Base-by-base conservation (phyloP, 1,140 invertebrate genomes). In the Oedothorax gibbosus region DNA sequence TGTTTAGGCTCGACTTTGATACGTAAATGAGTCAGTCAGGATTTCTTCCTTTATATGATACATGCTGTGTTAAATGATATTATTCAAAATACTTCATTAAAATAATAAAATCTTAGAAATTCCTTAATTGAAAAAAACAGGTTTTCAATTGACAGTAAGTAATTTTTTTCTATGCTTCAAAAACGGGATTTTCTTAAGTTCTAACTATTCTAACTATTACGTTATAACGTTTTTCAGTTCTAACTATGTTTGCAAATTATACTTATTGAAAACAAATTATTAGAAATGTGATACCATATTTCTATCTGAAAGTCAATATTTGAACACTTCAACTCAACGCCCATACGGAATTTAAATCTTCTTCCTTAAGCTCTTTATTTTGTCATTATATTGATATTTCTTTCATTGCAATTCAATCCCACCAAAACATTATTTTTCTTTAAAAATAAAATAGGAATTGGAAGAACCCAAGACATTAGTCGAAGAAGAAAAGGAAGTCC, bases 401-500 rank as follows among this genome's bases (percentile, higher is more conserved):
- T 15, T 18, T 62, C 18, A 62, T 62, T 62, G 57, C 18, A 15
- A 62, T 62, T 62, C 18, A 62, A 62, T 62, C 18, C 57, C 57
- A 62, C 1, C 57, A 62, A 62, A 62, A 62, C 12, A 62, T 35
- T 35, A 35, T 72, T 72, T 35, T 51, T 21, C 12, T 51, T n/a
- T 14, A 0, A 53, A 2, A 35, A 35, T 2, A 35, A 35, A 35
- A 35, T 35, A 79, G 77, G 64, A 50, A 21, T n/a, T 71, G 62
- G 80, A 82, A 9, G 80, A 82, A 49, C 80, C 80, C 51, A 82
- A 62, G 56, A 82, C 80, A 2, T 51, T 82, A 15, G 69, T 82
- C 10, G 65, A 81, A 50, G 80, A 82, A 64, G 80, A 82, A 50
- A 71, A 65, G 51, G 71, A 81, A 18, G 50, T 60, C 20, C 15